Percentiles rank a stretch among this genome's conserved stretches.
Evolutionary conservation across 2,888 invertebrate genomes (phyloP).

Genomic region (Resseliella maxima): DNA sequence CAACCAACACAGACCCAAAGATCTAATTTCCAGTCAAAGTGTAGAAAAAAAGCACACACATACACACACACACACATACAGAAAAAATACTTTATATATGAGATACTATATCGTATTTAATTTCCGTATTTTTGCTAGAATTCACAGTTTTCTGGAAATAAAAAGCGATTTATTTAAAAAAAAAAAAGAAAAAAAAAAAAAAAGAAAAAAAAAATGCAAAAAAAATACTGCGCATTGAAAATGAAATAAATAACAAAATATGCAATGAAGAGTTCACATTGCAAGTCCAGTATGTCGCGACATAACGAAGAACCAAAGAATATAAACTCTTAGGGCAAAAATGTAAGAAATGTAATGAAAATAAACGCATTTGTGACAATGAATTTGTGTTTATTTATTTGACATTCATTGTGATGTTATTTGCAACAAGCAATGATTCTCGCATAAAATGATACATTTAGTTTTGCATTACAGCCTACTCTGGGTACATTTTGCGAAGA

Average conservation of each 20-base stretch:
- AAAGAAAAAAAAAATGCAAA: too few species aligned
- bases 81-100: not conserved
- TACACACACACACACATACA: not conserved
- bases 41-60: not conserved
- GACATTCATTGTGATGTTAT: not conserved
- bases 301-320: not conserved
- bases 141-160: conserved; percentile 19
- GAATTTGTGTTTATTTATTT: not conserved
- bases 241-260: conserved; percentile 4
- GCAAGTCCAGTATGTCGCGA: not conserved
- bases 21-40: conserved; percentile 25
- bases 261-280: not conserved
- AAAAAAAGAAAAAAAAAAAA: too few species aligned
- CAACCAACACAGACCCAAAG: not conserved
- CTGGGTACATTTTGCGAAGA: too few species aligned
- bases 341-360: not conserved
- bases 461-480: too few species aligned
- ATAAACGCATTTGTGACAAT: not conserved
- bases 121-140: conserved; percentile 36
- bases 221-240: not conserved
- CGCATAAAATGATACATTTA: too few species aligned
- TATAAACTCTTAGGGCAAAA: not conserved
- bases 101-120: conserved; percentile 35
- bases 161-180: not conserved
- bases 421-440: not conserved